Evolutionary conservation across 2,797 vertebrate genomes (phyloP), one percentile per base, ranked within the genome.

Genomic region (Sebastes paucispinis): DNA sequence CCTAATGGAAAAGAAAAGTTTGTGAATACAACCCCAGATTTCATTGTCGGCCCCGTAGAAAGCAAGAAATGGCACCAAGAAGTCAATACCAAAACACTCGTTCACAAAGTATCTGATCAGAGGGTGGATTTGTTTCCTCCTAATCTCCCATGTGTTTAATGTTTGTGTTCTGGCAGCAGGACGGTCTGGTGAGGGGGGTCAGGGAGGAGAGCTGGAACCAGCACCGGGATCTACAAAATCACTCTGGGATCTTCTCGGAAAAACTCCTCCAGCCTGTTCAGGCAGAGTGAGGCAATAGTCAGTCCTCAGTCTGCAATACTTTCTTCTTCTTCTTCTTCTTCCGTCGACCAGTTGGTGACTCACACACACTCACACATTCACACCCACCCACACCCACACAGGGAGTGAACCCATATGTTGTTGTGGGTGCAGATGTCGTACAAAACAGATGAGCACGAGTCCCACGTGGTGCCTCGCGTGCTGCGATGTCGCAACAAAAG

Each of bases 121-220:
- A 71, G 55, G 52, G 57, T 27, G 54, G 10, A n/a, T 50, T 69
- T 84, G 43, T 70, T 59, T 75, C 2, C 5, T 18, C 20, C 25
- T 60, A 3, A 6, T 74, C 50, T 85, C 13, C 24, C 39, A 68
- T 63, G 27, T 77, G 64, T 84, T 69, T 50, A 25, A 55, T 82
- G 57, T 63, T 14, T 79, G 57, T 72, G 63, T 39, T 85, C 11
- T 74, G 58, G n/a, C 82, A 94, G 91, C 90, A 93, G 81, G 92
- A 92, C 1, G 89, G 85, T 69, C 82, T 89, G 58, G 68, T 93
- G 77, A 95, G 10, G 66, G 94, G 89, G 3, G 20, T 93, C n/a
- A 94, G 89, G 31, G 94, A 96, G 85, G 90, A 93, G 81, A 94
- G 87, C 82, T 92, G 89, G 84, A 93, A 88, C 52, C 82, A 77